A percentile compares a stretch with the other conserved stretches of the same genome.
Conservation (phyloP, 1,140 invertebrate species). For the Dendroctonus valens region DNA sequence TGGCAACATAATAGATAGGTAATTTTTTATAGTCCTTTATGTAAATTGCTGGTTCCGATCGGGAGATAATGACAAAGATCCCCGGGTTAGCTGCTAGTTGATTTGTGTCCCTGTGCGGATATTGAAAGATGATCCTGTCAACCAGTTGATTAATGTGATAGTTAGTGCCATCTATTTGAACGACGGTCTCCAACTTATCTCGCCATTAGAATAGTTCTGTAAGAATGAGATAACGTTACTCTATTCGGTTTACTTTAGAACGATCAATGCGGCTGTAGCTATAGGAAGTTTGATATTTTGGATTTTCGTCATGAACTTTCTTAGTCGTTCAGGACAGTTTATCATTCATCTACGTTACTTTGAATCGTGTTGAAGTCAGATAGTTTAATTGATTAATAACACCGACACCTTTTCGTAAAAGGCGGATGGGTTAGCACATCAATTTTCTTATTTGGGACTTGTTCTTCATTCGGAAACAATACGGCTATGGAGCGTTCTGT, state of each 20-base stretch:
- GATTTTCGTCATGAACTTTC: background rate
- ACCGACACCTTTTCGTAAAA: too few species aligned
- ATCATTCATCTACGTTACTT: too few species aligned
- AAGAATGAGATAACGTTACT: background rate
- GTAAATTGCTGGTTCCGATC: slow-evolving; percentile 11
- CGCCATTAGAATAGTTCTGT: slow-evolving; percentile 6
- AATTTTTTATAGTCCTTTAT: slow-evolving; percentile 14
- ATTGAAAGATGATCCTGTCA: slow-evolving; percentile 23
- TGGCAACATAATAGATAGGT: slow-evolving; percentile 9
- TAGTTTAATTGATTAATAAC: too few species aligned
- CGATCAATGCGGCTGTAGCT: background rate
- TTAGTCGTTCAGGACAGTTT: too few species aligned
- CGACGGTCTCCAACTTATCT: slow-evolving; percentile 9
- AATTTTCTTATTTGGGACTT: too few species aligned
- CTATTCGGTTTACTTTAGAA: background rate
- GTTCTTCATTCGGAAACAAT: too few species aligned
- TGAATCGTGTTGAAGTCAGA: too few species aligned
- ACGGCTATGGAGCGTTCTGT: too few species aligned
- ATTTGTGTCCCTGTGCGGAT: slow-evolving; percentile 20
- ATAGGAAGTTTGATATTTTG: background rate
- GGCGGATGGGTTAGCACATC: too few species aligned
- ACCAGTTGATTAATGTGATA: slow-evolving; percentile 13
- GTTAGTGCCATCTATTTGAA: slow-evolving; percentile 5
- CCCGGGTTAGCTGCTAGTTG: slow-evolving; percentile 4
- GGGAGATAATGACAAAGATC: slow-evolving; percentile 21